Conservation (phyloP, 2,888 invertebrate species). For the Digitonthophagus gazella region DNA sequence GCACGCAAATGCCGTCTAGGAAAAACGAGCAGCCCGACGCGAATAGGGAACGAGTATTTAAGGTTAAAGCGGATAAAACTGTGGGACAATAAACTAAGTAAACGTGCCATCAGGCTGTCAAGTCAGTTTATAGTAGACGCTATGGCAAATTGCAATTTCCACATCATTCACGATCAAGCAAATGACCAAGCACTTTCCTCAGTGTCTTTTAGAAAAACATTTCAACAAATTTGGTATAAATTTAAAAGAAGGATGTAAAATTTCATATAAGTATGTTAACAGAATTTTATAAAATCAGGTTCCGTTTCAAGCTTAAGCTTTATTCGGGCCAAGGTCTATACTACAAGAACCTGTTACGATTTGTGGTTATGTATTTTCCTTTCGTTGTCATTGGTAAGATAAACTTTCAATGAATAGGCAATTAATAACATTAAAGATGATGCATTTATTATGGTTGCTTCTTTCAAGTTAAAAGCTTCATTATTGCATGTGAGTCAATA, state of each 20-base stretch:
- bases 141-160: no score
- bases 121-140: no score
- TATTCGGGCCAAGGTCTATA: not conserved
- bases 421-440: not conserved
- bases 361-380: not conserved
- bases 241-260: not conserved
- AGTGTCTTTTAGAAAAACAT: no score
- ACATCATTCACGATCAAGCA: no score
- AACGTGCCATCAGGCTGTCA: no score
- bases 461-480: no score
- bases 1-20: not conserved
- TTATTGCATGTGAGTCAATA: no score
- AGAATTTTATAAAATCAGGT: not conserved
- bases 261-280: not conserved
- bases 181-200: no score
- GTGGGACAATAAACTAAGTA: not conserved
- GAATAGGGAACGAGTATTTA: not conserved
- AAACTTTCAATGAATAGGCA: not conserved
- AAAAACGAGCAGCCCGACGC: not conserved
- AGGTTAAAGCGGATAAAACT: not conserved
- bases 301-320: not conserved
- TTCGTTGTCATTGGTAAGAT: not conserved
- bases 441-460: no score
- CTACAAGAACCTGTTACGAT: not conserved
- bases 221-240: no score